Conservation (phyloP, 2,113 vertebrate genomes). For the Bubo blakistoni region DNA sequence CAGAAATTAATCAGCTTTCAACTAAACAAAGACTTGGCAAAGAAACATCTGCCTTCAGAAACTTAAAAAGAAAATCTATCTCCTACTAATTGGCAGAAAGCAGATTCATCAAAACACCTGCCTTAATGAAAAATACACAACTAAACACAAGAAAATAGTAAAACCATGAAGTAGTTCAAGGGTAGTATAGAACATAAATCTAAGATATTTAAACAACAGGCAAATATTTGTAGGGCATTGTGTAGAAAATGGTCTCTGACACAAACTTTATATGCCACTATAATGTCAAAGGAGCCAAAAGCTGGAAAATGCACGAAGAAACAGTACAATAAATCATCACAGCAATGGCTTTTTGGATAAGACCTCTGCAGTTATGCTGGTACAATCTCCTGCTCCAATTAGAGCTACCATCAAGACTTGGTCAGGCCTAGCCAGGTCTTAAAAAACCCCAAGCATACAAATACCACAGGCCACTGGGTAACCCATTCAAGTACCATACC, state of each 20-base stretch:
- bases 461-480: neutral
- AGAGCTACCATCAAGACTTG: neutral
- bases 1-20: constrained; percentile 3
- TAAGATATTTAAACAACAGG: neutral
- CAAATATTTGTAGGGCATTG: neutral
- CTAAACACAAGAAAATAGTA: neutral
- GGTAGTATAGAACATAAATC: neutral
- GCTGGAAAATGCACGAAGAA: neutral
- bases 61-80: neutral
- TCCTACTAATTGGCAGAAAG: neutral
- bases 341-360: neutral
- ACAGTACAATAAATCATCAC: neutral
- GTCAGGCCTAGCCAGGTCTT: neutral
- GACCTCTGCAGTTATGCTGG: neutral
- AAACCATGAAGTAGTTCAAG: neutral
- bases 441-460: neutral
- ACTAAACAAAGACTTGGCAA: neutral
- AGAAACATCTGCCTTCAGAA: neutral
- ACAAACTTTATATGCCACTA: neutral
- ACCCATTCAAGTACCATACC: neutral
- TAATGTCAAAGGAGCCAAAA: neutral
- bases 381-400: neutral
- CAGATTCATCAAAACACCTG: neutral
- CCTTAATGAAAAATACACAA: neutral
- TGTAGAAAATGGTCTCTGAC: neutral